Base-by-base conservation (phyloP, 2,888 invertebrate species). In the Drosophila robusta region DNA sequence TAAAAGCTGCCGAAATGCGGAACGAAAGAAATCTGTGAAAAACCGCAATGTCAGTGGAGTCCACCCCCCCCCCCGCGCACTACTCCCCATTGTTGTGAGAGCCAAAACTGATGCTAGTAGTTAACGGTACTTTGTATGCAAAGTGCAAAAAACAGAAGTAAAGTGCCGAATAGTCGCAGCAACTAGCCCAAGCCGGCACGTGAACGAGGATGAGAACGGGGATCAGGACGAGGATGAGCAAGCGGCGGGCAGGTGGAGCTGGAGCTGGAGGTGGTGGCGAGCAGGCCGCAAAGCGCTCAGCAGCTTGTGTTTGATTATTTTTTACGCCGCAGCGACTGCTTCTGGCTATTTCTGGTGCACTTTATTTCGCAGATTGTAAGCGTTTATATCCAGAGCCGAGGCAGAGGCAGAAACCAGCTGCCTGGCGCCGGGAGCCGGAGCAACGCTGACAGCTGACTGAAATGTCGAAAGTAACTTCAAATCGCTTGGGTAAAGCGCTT, bases 121-220 rank as follows among this genome's bases (percentile, higher is more conserved):
- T 90, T 87, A 89, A 89, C 80, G 85, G 79, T 79, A 89, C 90
- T 90, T 90, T 90, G 83, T 90, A 90, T 90, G 90, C 90, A 90
- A 90, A 90, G 84, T 90, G 89, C 83, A 84, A 87, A 89, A 86
- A 87, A 75, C 72, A 72, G 77, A 88, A 85, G 73, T 70, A 64
- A 77, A 79, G 77, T 70, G 66, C 69, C 80, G 60, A 61, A 70
- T 70, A 76, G 76, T 78, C 70, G 66, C 29, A 63, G 60, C 70
- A 77, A 78, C 75, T 78, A 65, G 74, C 60, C 67, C 61, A 36
- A 32, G 61, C 70, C 58, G 41, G 29, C 29, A 57, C 65, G 47
- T 69, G 65, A 26, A 65, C 50, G 41, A 38, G 22, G 50, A 38
- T 36, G 50, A 50, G 32, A 12, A 36, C 39, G 18, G 39, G 22